Evolutionary conservation across 2,888 invertebrate species (phyloP), one percentile per base, ranked within the genome.

Genomic region (Acleris literana): DNA sequence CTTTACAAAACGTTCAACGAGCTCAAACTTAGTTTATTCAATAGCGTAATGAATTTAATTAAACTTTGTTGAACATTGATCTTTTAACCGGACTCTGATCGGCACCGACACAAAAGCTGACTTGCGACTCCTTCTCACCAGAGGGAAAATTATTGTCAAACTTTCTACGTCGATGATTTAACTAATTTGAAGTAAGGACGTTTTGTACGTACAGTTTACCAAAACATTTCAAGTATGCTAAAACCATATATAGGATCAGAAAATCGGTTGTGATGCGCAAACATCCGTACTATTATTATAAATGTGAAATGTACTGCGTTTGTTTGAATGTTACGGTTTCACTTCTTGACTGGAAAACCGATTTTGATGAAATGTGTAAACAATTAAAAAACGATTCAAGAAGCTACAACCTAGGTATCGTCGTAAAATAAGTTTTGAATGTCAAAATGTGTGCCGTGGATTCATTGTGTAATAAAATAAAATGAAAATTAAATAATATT

Each of bases 41-140:
- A 76, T 80, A 75, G 75, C 79, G 77, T 79, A 81, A 82, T 80
- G 71, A 80, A 80, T 82, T 83, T 80, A 82, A 83, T 84, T 82
- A 81, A 81, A 80, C 73, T 80, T 81, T 57, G 71, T 64, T 64
- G 71, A 74, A 75, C 78, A 78, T 77, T 80, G 78, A 81, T 82
- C 77, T 79, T 74, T 66, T 65, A 68, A 72, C 75, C 66, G 72
- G 72, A 72, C 74, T 71, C 72, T 73, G 74, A 80, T 80, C 56
- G 71, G 66, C 69, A 69, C 72, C 72, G 71, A 72, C 72, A 68
- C 70, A 73, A 72, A 74, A 72, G 71, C 72, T 62, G 56, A 51
- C 55, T 65, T 44, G n/a, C 49, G 56, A 51, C 18, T 55, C 39
- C 58, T 56, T 61, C 20, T 57, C 25, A 46, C 55, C 43, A 60